Evolutionary conservation across 1,140 invertebrate genomes (phyloP).

Genomic region (Drosophila sulfurigaster): DNA sequence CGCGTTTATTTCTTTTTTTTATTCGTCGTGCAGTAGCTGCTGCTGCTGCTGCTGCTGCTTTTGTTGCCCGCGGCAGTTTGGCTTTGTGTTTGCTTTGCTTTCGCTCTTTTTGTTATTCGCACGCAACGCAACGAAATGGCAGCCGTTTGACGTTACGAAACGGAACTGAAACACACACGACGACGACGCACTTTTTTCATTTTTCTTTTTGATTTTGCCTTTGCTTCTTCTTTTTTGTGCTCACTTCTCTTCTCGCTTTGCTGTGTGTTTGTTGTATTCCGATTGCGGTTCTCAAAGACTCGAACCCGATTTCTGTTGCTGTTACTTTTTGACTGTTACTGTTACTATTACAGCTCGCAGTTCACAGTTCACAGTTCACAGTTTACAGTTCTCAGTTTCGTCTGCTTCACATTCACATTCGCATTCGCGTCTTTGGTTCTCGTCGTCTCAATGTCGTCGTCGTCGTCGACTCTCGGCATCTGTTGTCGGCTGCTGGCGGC

Average conservation of each 20-base stretch:
- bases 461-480: slow-evolving; percentile 60
- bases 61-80: slow-evolving; percentile 53
- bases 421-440: slow-evolving; percentile 16
- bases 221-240: too few relatives aligned
- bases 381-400: slow-evolving; percentile 32
- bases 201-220: too few relatives aligned
- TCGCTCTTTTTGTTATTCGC: slow-evolving; percentile 62
- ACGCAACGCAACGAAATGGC: slow-evolving; percentile 43
- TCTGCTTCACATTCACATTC: slow-evolving; percentile 25
- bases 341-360: background rate
- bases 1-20: background rate
- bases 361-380: slow-evolving; percentile 20
- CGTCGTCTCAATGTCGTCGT: slow-evolving; percentile 14
- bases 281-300: slow-evolving; percentile 7
- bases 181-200: slow-evolving; percentile 49
- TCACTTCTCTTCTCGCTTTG: background rate
- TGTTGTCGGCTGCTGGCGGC: slow-evolving; percentile 71
- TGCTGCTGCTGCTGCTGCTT: slow-evolving; percentile 32
- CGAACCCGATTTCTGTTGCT: slow-evolving; percentile 15
- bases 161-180: slow-evolving; percentile 50
- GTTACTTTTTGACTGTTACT: background rate
- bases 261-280: background rate
- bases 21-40: slow-evolving; percentile 5
- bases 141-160: slow-evolving; percentile 19
- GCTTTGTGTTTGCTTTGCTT: slow-evolving; percentile 51